Base-by-base conservation (phyloP, 2,888 invertebrate genomes). In the Marronus borbonicus region DNA sequence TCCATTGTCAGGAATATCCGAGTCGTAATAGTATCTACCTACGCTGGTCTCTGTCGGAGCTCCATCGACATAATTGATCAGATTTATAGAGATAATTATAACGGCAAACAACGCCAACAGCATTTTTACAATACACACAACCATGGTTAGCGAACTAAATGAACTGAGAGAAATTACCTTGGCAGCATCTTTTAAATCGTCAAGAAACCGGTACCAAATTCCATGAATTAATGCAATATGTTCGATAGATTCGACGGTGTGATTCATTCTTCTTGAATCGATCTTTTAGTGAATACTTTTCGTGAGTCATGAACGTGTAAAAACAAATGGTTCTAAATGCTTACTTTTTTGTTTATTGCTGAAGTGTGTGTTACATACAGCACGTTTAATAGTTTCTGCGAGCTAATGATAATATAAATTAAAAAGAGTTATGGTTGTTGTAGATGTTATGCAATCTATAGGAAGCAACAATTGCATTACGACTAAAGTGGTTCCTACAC, bases 141-240 rank as follows among this genome's bases (percentile, higher is more conserved):
- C 44, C 72, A 74, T 74, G 72, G 28, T 49, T 60, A 20, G 20
- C 10, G 49, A 60, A 49, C 60, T 20, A 24, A 39, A 44, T 28
- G 60, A 60, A 68, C 68, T 74, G 60, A 60, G 49, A 60, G 49
- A 17, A 50, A 17, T n/a, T 24, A 44, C 60, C 60, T 62, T 60
- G 12, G 14, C 49, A 44, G 60, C 24, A 24, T 74, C 72, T 74
- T 74, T 74, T 74, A 74, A 74, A 60, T 44, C 44, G 24, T 12
- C 1, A 74, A 31, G 65, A 28, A 74, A 74, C 72, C 72, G 72
- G 72, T 74, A 74, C 60, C 60, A 60, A 24, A 74, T 74, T 39
- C 58, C 31, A 14, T 44, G 72, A 74, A 60, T 74, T 44, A 44
- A 49, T 62, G 49, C n/a, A 44, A 24, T 60, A 44, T 3, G 10